These are phyloP conservation scores for Mastigias papua DNA, from an alignment of 30 jellyfish, hydroid and myxozoan species.

Conservation along the genomic window DNA sequence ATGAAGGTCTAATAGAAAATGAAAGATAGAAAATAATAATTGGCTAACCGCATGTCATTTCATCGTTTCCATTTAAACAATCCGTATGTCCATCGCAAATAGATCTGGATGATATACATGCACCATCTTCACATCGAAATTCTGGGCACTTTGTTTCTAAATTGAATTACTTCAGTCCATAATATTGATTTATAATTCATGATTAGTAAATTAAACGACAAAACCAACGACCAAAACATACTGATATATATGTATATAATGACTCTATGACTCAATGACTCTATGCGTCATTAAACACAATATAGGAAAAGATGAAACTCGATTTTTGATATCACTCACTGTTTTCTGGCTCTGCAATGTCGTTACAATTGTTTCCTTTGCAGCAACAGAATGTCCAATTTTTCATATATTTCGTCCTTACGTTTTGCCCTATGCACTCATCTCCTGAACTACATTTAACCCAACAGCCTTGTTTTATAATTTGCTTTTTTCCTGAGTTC, in stretches of 20 bases:
- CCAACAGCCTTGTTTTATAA: conserved; percentile 65
- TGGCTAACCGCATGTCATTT: conserved; percentile 52
- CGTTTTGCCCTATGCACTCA: conserved; percentile 28
- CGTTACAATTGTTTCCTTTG: conserved; percentile 59
- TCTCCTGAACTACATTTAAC: conserved; percentile 32
- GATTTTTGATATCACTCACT: too few relatives aligned
- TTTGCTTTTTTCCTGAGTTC: not conserved
- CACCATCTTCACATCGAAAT: conserved; percentile 34
- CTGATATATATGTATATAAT: not conserved
- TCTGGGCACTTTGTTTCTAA: conserved; percentile 37
- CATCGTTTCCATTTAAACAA: conserved; percentile 72
- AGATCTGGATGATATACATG: conserved; percentile 29
- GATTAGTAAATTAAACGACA: too few relatives aligned
- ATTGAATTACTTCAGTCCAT: not conserved
- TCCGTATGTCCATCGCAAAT: conserved; percentile 68
- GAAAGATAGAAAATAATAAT: not conserved
- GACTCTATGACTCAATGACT: not conserved
- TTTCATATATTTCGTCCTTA: not conserved
- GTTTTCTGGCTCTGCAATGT: not conserved
- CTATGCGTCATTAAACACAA: too few relatives aligned
- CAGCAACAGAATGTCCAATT: conserved; percentile 52
- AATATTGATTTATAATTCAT: not conserved
- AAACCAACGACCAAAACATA: not conserved
- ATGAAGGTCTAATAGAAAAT: not conserved
- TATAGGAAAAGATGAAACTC: too few relatives aligned